Evolutionary conservation across 1,140 invertebrate species (phyloP), one percentile per base, ranked within the genome.

Genomic region (Drosophila bocki): DNA sequence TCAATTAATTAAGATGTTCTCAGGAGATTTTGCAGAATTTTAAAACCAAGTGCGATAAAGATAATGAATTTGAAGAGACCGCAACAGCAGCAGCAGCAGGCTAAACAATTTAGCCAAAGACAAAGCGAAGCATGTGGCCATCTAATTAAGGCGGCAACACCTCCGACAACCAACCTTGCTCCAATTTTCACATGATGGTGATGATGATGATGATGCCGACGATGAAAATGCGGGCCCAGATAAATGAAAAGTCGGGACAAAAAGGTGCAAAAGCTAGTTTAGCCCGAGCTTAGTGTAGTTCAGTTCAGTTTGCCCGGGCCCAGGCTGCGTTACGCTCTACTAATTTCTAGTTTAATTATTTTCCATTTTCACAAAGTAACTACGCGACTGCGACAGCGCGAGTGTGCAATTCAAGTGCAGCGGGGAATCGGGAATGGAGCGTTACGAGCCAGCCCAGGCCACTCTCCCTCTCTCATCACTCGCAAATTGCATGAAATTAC

Each of bases 261-360:
- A 70, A 70, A 56, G 67, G 67, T 68, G 67, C 62, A 70, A 68
- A 70, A 68, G 67, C 67, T 64, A 68, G 67, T 68, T 70, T 68
- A 72, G 70, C 35, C 48, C 37, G 19, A 41, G 62, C 26, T 67
- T 68, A 54, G 51, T 37, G 51, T 15, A 65, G 56, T 60, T 60
- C 15, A 65, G 56, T 60, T 60, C 44, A 61, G 33, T 37, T 62
- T 62, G 5, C 22, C 12, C 45, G 37, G 59, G 53, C 47, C 44
- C 60, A 61, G 42, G 56, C 47, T 8, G 74, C 13, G 68, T 81
- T 90, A 88, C 84, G 84, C 84, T 88, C 84, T 88, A 88, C 85
- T 88, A 90, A 88, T 90, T 88, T 81, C 65, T 69, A 75, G 83
- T 88, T 87, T 88, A 88, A 87, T 87, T 87, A 87, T 87, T 87